phyloP scores from a whole-genome alignment of 2,888 invertebrate species.

The Cenopis cana region DNA sequence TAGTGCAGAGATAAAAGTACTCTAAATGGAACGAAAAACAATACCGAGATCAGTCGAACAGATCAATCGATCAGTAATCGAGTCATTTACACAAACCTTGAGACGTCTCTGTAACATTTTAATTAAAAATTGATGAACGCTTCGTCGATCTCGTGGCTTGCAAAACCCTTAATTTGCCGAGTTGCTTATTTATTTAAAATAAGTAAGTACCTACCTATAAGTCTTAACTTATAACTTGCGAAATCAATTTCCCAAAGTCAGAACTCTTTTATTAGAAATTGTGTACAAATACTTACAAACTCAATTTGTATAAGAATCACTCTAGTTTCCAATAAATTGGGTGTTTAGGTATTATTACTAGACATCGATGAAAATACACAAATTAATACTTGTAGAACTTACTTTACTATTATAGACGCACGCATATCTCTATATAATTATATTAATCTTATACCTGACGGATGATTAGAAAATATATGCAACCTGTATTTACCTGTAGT shows the following conservation, averaged over 20 bases:
- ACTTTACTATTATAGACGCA: no score
- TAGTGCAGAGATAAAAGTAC: no score
- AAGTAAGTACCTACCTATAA: conserved; percentile 15
- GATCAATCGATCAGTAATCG: conserved; percentile 68
- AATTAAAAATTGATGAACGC: conserved; percentile 79
- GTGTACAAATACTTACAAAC: not conserved
- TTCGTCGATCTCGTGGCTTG: conserved; percentile 71
- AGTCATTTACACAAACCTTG: conserved; percentile 79
- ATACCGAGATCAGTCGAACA: conserved; percentile 60
- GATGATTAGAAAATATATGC: no score
- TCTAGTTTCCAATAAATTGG: conserved; percentile 1
- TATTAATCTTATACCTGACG: no score
- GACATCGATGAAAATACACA: not conserved
- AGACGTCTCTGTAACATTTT: conserved; percentile 70
- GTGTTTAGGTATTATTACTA: not conserved
- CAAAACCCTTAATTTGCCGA: conserved; percentile 71
- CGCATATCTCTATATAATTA: no score
- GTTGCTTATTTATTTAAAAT: conserved; percentile 36
- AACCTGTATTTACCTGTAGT: not conserved
- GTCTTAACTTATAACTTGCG: conserved; percentile 29
- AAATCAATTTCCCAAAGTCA: conserved; percentile 43
- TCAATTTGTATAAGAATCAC: not conserved
- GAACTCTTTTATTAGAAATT: not conserved
- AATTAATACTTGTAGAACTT: no score
- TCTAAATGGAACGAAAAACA: conserved; percentile 55